These are phyloP conservation scores for Diplodus sargus DNA, from an alignment of 2,797 vertebrate genomes.

Conservation along the genomic window DNA sequence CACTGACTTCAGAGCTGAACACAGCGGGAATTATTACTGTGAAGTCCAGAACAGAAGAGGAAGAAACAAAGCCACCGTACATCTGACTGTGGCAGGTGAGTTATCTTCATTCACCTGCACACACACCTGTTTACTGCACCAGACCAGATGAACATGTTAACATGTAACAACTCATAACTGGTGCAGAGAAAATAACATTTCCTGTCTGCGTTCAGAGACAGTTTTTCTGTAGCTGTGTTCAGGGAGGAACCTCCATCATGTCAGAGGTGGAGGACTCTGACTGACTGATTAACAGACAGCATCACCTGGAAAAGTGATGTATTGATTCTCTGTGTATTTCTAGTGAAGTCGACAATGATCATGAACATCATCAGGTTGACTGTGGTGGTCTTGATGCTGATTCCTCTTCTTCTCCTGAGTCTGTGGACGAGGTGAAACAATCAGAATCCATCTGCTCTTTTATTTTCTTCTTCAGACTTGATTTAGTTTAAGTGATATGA, in stretches of 20 bases:
- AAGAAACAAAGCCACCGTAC: background rate
- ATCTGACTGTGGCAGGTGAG: slow-evolving; percentile 4
- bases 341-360: background rate
- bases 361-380: background rate
- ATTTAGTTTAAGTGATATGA: background rate
- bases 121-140: background rate
- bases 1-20: background rate
- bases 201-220: no score
- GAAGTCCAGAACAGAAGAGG: slow-evolving; percentile 26
- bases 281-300: background rate
- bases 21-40: slow-evolving; percentile 29
- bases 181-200: no score
- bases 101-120: background rate
- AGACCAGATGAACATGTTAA: no score
- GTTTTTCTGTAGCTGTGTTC: background rate
- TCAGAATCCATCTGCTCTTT: background rate
- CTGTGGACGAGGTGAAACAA: slow-evolving; percentile 20
- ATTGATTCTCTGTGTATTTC: background rate
- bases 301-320: background rate
- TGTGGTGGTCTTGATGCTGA: slow-evolving; percentile 14
- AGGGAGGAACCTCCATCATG: background rate
- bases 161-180: no score
- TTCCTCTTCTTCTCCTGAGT: slow-evolving; percentile 11
- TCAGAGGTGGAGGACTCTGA: background rate
- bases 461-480: background rate